Evolutionary conservation across 2,113 vertebrate species (phyloP), one percentile per base, ranked within the genome.

Genomic region (Lepus europaeus): DNA sequence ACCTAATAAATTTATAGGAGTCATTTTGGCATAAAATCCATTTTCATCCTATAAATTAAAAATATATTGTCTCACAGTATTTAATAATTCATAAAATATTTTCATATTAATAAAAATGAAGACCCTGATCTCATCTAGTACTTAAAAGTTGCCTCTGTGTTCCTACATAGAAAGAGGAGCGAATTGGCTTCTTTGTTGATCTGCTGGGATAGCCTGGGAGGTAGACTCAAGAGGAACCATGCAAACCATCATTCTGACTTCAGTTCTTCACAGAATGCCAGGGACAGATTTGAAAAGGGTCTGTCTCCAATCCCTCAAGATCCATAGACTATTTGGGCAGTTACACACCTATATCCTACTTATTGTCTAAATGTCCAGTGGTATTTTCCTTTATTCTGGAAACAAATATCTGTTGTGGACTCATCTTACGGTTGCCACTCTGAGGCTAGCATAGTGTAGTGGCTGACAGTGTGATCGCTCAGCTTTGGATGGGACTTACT

Each of bases 1-100:
- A 45, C 6, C 7, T 45, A 45, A 45, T 59, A 27, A 89, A 76
- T 53, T 93, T 72, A 51, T 68, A 49, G 64, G 68, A 79, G 10
- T 68, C 36, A 85, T 74, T 92, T 68, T 93, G 20, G 25, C 66
- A 59, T 89, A 64, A 86, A 95, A 49, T 82, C 14, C 9, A 77
- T 89, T 84, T 89, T 70, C 11, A 29, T 3, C 45, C n/a, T 64
- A 31, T 49, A 90, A 83, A 69, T 36, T 77, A 33, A 95, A 87
- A 85, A 39, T 73, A 59, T 36, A 70, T 84, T 92, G 79, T 11
- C 29, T 56, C 12, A 20, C 74, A 80, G 84, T 93, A 83, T 91
- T 81, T 72, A 82, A 9, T 77, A 53, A 70, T 68, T 81, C 66
- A 13, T 73, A 81, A 89, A 78, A 36, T 56, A 39, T 68, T 87